Percentiles rank a stretch among this genome's conserved stretches.
Conservation (phyloP, 2,888 invertebrate species). For the Catocala sponsa region DNA sequence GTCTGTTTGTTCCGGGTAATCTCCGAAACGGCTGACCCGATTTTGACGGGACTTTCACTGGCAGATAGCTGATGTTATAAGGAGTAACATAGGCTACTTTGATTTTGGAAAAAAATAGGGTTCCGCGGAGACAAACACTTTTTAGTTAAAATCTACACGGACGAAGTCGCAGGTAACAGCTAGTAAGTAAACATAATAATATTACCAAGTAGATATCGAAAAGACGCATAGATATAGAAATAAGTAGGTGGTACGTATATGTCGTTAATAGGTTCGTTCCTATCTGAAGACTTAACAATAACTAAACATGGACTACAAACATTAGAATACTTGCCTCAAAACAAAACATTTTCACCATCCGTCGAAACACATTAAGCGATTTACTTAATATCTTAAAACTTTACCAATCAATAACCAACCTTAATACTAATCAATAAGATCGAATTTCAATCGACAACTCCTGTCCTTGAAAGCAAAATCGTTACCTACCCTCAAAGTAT, state of each 20-base stretch:
- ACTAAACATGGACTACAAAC: conserved; percentile 53
- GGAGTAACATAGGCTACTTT: too few relatives aligned
- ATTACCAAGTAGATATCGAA: too few relatives aligned
- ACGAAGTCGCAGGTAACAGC: too few relatives aligned
- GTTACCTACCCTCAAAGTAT: conserved; percentile 35
- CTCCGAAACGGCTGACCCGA: too few relatives aligned
- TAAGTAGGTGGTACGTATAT: not conserved
- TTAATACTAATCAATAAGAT: conserved; percentile 67
- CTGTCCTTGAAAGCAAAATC: conserved; percentile 48
- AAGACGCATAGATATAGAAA: too few relatives aligned
- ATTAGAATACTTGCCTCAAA: conserved; percentile 57
- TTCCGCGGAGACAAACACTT: too few relatives aligned
- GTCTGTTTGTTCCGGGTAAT: too few relatives aligned
- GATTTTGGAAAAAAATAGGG: too few relatives aligned
- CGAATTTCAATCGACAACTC: conserved; percentile 64
- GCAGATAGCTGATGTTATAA: too few relatives aligned
- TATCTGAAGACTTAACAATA: conserved; percentile 41
- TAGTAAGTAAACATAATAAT: too few relatives aligned
- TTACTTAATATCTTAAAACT: conserved; percentile 72
- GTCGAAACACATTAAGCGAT: conserved; percentile 83
- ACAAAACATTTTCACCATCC: conserved; percentile 79
- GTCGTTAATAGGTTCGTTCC: conserved; percentile 11
- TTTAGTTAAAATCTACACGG: too few relatives aligned
- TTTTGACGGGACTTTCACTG: too few relatives aligned
- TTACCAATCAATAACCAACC: conserved; percentile 30